Evolutionary conservation across 92 coral and sea anemone genomes (phyloP).

Genomic region (Galaxea fascicularis): DNA sequence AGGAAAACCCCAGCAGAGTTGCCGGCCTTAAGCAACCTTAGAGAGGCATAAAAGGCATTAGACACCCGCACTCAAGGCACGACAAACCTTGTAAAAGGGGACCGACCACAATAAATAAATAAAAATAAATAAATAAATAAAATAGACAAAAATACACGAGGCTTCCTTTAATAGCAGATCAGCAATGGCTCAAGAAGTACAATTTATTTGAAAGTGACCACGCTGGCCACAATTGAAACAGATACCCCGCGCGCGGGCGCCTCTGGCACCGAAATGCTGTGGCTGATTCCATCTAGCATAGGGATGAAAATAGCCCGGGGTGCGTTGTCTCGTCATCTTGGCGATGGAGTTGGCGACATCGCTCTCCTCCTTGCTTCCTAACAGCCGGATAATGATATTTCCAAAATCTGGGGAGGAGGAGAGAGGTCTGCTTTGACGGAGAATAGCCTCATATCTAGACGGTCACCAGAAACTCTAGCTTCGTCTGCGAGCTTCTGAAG

Average conservation of each 20-base stretch:
- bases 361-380: slow-evolving; percentile 58
- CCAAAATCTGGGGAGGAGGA: slow-evolving; percentile 49
- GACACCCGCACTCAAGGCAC: slow-evolving; percentile 18
- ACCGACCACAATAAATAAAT: not conserved
- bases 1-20: slow-evolving; percentile 13
- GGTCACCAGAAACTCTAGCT: slow-evolving; percentile 43
- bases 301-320: slow-evolving; percentile 9
- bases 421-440: slow-evolving; percentile 62
- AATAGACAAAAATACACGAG: not conserved
- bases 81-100: slow-evolving; percentile 11
- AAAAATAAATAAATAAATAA: not conserved
- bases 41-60: slow-evolving; percentile 2
- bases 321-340: slow-evolving; percentile 35
- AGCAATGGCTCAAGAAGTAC: slow-evolving; percentile 3
- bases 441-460: slow-evolving; percentile 48
- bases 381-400: slow-evolving; percentile 49
- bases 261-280: slow-evolving; percentile 5
- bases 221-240: slow-evolving; percentile 21
- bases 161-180: not conserved
- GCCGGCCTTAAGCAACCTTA: slow-evolving; percentile 25
- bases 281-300: slow-evolving; percentile 21
- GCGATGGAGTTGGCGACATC: slow-evolving; percentile 38
- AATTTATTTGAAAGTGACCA: not conserved
- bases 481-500: slow-evolving; percentile 53
- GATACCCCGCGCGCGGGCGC: not conserved